These are phyloP conservation scores for Syncerus caffer DNA, from an alignment of 2,797 vertebrate species.

Conservation along the genomic window DNA sequence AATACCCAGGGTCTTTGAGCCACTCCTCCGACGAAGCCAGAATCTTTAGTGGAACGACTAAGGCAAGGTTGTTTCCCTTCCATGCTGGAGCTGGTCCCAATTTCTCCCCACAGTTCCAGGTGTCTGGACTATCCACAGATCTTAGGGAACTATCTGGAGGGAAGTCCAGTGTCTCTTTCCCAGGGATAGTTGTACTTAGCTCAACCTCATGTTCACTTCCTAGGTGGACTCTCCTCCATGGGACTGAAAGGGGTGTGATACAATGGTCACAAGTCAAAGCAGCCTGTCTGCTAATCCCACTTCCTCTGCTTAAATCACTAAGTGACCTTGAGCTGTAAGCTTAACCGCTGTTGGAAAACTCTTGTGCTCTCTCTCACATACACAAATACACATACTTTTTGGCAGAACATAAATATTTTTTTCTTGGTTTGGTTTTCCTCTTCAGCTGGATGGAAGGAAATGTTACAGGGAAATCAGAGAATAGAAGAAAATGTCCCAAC, in stretches of 20 bases:
- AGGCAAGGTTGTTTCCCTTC: not conserved
- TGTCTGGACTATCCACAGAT: not conserved
- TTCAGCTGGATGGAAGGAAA: not conserved
- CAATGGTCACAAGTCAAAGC: not conserved
- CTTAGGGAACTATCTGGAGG: not conserved
- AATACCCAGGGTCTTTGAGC: not conserved
- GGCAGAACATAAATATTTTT: not conserved
- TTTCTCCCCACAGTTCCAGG: not conserved
- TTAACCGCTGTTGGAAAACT: not conserved
- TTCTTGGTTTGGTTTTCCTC: not conserved
- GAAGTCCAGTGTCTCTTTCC: not conserved
- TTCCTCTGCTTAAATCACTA: not conserved
- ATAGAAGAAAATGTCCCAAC: not conserved
- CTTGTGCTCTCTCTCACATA: not conserved
- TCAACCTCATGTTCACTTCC: not conserved
- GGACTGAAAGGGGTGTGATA: not conserved
- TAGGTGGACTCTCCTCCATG: not conserved
- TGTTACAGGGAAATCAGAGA: not conserved
- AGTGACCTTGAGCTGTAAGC: not conserved
- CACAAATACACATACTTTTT: not conserved
- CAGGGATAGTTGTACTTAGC: not conserved
- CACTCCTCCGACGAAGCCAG: not conserved
- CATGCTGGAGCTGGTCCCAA: not conserved
- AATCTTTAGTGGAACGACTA: not conserved
- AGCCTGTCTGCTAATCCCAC: not conserved